Evolutionary conservation across 2,113 vertebrate genomes (phyloP).

Genomic region (Mystacornis crossleyi): DNA sequence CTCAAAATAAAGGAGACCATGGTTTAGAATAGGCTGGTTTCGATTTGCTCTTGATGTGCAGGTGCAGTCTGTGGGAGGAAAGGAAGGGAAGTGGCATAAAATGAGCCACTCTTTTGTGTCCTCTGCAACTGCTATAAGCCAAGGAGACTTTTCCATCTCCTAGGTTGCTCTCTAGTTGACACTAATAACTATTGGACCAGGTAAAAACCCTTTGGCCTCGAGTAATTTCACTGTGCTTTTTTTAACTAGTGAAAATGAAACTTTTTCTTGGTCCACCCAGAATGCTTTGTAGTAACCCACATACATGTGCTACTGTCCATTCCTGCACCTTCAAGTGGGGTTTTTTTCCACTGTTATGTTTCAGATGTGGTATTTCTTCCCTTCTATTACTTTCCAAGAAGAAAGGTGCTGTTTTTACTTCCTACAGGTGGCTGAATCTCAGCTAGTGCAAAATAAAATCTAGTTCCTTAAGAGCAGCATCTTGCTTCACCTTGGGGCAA

Average conservation of each 20-base stretch:
- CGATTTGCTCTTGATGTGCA: conserved; percentile 25
- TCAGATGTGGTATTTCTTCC: background rate
- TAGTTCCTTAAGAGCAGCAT: conserved; percentile 48
- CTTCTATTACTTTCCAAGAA: conserved; percentile 17
- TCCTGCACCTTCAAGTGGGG: background rate
- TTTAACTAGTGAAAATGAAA: background rate
- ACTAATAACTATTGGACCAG: fast-evolving
- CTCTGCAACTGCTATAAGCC: background rate
- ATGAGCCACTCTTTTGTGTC: background rate
- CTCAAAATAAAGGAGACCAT: conserved; percentile 36
- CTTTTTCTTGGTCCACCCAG: background rate
- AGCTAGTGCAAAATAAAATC: conserved; percentile 23
- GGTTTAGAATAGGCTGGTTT: conserved; percentile 50
- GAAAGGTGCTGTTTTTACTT: background rate
- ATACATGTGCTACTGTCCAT: background rate
- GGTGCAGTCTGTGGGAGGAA: conserved; percentile 50
- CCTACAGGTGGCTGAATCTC: conserved; percentile 37
- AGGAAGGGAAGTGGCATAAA: background rate
- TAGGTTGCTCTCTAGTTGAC: background rate
- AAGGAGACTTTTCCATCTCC: background rate
- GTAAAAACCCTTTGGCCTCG: background rate
- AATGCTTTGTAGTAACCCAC: background rate
- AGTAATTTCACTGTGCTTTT: background rate
- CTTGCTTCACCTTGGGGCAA: conserved; percentile 18
- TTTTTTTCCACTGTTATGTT: background rate